phyloP scores from a whole-genome alignment of 2,888 invertebrate species.

The Cheilosia impressa region DNA sequence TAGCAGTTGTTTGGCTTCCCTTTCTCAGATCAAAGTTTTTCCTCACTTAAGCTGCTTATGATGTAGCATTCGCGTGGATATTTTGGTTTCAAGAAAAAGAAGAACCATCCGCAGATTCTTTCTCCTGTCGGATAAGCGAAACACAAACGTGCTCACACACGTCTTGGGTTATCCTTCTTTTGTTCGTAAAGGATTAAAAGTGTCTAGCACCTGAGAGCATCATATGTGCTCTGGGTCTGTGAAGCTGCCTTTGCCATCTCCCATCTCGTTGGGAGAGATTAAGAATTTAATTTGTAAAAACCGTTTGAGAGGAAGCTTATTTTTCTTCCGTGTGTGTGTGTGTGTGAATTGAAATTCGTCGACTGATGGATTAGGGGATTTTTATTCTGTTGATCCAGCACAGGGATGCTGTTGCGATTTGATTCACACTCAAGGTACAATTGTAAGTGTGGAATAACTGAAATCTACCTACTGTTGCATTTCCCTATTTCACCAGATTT shows the following conservation, averaged over 20 bases:
- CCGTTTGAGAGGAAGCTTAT: slow-evolving; percentile 37
- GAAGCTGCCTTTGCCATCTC: slow-evolving; percentile 5
- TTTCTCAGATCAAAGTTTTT: slow-evolving; percentile 64
- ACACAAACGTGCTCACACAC: neutral
- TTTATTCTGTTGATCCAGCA: slow-evolving; percentile 23
- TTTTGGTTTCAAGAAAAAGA: slow-evolving; percentile 45
- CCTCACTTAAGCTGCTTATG: slow-evolving; percentile 65
- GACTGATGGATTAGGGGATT: slow-evolving; percentile 58
- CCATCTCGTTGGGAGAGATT: slow-evolving; percentile 26
- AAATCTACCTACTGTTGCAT: slow-evolving; percentile 19
- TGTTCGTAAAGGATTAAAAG: slow-evolving; percentile 62
- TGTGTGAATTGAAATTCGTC: slow-evolving; percentile 45
- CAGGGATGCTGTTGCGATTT: slow-evolving; percentile 81
- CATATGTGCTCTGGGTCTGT: slow-evolving; percentile 25
- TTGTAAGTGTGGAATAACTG: slow-evolving; percentile 79
- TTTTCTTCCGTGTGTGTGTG: neutral
- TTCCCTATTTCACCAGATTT: neutral
- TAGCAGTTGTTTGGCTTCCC: slow-evolving; percentile 47
- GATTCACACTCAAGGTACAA: slow-evolving; percentile 81
- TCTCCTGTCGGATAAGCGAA: slow-evolving; percentile 21
- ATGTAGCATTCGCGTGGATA: slow-evolving; percentile 34
- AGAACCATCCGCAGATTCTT: slow-evolving; percentile 37
- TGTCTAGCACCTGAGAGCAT: slow-evolving; percentile 61
- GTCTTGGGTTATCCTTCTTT: slow-evolving; percentile 29
- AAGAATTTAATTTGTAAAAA: slow-evolving; percentile 68